Conservation (phyloP, 2,888 invertebrate species). For the Standfussiana lucernea region DNA sequence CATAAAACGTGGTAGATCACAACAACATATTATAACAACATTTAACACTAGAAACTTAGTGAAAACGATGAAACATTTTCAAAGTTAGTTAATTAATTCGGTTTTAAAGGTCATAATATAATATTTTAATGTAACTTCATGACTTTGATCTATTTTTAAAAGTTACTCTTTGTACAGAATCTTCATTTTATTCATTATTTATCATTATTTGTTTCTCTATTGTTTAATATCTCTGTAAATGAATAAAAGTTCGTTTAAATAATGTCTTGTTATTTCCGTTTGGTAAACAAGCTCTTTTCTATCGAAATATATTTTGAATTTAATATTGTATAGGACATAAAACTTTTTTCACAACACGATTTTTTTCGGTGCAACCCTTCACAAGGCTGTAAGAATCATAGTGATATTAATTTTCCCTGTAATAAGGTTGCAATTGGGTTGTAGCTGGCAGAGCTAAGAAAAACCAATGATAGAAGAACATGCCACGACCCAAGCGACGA, state of each 20-base stretch:
- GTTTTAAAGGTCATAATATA: background rate
- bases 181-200: no score
- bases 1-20: no score
- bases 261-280: constrained; percentile 23
- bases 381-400: no score
- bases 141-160: background rate
- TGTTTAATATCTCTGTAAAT: constrained; percentile 1
- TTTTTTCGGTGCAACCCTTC: no score
- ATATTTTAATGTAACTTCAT: background rate
- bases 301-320: background rate
- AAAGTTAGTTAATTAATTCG: background rate
- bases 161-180: background rate
- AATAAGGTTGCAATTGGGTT: no score
- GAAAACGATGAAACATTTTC: background rate
- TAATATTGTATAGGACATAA: background rate
- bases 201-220: constrained; percentile 9
- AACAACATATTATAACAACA: no score
- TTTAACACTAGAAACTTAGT: background rate
- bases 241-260: constrained; percentile 8
- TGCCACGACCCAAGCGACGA: no score
- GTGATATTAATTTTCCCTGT: no score
- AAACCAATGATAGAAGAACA: no score
- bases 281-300: background rate
- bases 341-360: background rate
- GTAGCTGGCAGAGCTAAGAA: no score